phyloP scores from a whole-genome alignment of 2,797 vertebrate species.

The Myotis pilosus region DNA sequence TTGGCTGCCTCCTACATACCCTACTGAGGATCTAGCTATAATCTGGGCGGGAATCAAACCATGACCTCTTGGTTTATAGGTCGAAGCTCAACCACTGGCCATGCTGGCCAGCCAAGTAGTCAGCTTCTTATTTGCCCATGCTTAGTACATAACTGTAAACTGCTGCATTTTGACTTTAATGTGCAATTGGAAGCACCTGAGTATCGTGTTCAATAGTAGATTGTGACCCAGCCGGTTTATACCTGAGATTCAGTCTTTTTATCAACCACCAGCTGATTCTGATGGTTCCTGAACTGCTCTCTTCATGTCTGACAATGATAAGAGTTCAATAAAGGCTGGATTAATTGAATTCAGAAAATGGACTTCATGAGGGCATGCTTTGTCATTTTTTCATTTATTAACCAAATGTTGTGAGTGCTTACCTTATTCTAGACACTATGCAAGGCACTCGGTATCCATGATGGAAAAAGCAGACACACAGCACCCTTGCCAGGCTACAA shows the following conservation, averaged over 20 bases:
- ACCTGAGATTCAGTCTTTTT: background rate
- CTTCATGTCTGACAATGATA: background rate
- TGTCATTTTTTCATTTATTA: background rate
- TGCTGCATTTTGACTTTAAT: background rate
- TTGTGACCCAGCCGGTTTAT: background rate
- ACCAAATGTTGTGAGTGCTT: background rate
- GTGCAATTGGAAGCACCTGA: background rate
- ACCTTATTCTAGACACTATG: background rate
- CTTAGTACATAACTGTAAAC: background rate
- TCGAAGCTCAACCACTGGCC: too few relatives aligned
- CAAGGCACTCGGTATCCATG: fast-evolving
- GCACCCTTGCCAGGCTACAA: fast-evolving
- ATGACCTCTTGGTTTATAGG: too few relatives aligned
- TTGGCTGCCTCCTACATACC: too few relatives aligned
- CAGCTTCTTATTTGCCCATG: background rate
- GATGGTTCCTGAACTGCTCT: background rate
- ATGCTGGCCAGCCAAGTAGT: background rate
- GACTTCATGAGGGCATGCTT: background rate
- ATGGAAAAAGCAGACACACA: background rate
- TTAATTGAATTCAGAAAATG: background rate
- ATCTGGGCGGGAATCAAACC: too few relatives aligned
- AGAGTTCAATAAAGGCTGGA: background rate
- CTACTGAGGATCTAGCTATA: too few relatives aligned
- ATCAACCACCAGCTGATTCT: background rate
- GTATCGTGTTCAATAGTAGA: background rate